These are phyloP conservation scores for Myrmecophaga tridactyla DNA, from an alignment of 2,113 vertebrate species.

Conservation along the genomic window DNA sequence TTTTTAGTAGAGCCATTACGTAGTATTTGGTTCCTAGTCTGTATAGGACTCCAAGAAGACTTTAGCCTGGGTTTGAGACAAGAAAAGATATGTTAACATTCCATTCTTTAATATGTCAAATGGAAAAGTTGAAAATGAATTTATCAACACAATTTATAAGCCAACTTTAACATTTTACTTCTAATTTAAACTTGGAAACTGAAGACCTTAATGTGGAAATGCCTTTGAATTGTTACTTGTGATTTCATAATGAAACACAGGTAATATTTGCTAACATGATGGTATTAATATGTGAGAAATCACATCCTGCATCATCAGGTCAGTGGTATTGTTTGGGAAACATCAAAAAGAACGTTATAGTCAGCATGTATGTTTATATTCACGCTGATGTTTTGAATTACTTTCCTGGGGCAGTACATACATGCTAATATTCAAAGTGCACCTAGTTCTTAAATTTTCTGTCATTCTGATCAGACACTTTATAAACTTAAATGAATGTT, in stretches of 20 bases:
- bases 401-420: constrained; percentile 56
- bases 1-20: constrained; percentile 43
- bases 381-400: constrained; percentile 9
- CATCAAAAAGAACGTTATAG: constrained; percentile 40
- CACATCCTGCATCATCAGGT: not conserved
- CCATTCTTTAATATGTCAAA: not conserved
- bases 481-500: constrained; percentile 53
- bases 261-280: not conserved
- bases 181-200: constrained; percentile 33
- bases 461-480: constrained; percentile 55
- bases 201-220: not conserved
- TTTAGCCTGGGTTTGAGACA: constrained; percentile 43
- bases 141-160: not conserved
- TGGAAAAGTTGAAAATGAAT: constrained; percentile 24
- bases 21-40: not conserved
- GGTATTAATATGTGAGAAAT: constrained; percentile 5
- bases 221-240: not conserved
- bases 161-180: not conserved
- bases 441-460: constrained; percentile 9
- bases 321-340: not conserved
- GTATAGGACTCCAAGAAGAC: constrained; percentile 19
- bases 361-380: constrained; percentile 55
- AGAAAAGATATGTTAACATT: constrained; percentile 50
- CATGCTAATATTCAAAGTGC: constrained; percentile 15
- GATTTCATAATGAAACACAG: not conserved